Evolutionary conservation across 2,113 vertebrate genomes (phyloP).

Genomic region (Myrmecophaga tridactyla): DNA sequence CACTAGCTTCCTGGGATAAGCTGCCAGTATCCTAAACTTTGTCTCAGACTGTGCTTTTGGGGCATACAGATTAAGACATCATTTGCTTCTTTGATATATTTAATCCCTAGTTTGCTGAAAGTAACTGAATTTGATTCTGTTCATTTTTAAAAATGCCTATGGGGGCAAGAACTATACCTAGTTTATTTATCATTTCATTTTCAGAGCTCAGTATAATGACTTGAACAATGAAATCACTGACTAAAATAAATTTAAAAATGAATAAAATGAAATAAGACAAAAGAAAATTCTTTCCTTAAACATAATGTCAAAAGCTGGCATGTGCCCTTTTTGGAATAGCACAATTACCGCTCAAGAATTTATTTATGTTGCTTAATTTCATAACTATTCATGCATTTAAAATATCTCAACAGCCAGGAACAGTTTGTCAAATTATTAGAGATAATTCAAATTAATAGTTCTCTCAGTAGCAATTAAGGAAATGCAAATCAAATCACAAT

Average conservation of each 20-base stretch:
- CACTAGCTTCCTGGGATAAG: not conserved
- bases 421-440: not conserved
- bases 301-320: not conserved
- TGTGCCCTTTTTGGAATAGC: not conserved
- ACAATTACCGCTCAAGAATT: not conserved
- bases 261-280: not conserved
- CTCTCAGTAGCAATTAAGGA: no score
- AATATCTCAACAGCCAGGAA: not conserved
- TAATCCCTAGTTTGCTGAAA: not conserved
- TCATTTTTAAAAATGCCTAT: not conserved
- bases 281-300: not conserved
- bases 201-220: not conserved
- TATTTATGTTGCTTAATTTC: not conserved
- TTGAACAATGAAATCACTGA: not conserved
- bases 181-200: not conserved
- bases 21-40: not conserved
- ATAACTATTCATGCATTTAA: not conserved
- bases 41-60: not conserved
- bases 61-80: not conserved
- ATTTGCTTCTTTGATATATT: not conserved
- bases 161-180: not conserved
- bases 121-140: not conserved
- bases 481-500: no score
- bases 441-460: not conserved
- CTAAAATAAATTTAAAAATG: not conserved